Conservation (phyloP, 2,113 vertebrate species). For the Ptychochromis oligacanthus region DNA sequence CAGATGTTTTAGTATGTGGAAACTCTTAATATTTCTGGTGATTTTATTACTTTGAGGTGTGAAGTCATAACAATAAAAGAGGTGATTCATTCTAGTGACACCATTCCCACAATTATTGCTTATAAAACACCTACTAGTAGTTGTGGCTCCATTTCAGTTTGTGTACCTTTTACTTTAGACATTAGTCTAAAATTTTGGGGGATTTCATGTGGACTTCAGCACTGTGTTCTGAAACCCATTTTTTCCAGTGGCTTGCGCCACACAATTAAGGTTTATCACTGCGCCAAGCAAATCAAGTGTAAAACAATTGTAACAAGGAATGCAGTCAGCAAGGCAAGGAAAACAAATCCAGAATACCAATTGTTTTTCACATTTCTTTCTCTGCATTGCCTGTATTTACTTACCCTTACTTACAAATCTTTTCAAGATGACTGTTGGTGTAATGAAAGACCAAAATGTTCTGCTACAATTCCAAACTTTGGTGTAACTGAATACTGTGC, state of each 20-base stretch:
- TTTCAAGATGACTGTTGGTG: not conserved
- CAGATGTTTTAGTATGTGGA: constrained; percentile 28
- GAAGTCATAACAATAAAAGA: constrained; percentile 21
- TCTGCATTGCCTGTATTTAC: not conserved
- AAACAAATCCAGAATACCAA: not conserved
- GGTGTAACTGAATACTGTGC: not conserved
- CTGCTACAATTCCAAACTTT: not conserved
- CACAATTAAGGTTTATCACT: not conserved
- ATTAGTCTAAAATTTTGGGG: not conserved
- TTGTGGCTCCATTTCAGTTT: not conserved
- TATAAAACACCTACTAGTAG: constrained; percentile 5
- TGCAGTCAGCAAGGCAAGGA: not conserved
- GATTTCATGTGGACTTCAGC: not conserved
- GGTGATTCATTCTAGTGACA: constrained; percentile 1
- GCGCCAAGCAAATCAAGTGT: not conserved
- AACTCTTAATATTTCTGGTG: not conserved
- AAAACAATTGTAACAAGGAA: not conserved
- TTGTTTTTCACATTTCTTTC: not conserved
- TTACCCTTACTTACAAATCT: not conserved
- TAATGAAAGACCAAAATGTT: not conserved
- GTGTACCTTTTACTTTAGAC: not conserved
- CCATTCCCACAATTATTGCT: constrained; percentile 1
- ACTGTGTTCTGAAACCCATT: not conserved
- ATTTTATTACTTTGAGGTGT: not conserved
- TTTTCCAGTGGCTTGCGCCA: not conserved